A percentile compares a stretch with the other conserved stretches of the same genome.
Evolutionary conservation across 2,888 invertebrate species (phyloP).

Genomic region (Hermaeophaga mercurialis): DNA sequence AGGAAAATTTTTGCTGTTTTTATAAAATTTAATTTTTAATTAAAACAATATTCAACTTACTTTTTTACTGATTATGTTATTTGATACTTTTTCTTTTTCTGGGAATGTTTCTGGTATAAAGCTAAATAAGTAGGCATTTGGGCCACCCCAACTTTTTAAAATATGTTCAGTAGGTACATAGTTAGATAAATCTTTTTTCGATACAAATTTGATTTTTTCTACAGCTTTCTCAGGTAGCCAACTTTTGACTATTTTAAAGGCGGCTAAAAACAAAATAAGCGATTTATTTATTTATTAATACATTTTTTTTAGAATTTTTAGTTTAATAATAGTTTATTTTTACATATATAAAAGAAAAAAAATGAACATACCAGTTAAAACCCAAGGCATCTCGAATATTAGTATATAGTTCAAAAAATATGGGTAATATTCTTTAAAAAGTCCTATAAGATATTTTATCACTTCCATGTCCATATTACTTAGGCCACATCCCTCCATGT

Average conservation of each 20-base stretch:
- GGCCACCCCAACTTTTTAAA: conserved; percentile 81
- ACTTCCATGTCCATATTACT: conserved; percentile 92
- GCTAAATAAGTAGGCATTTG: conserved; percentile 72
- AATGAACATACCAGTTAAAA: conserved; percentile 72
- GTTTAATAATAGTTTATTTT: neutral
- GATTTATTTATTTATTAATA: neutral
- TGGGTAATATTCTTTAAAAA: conserved; percentile 90
- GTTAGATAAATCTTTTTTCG: conserved; percentile 74
- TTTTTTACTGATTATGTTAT: conserved; percentile 40
- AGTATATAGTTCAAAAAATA: conserved; percentile 85
- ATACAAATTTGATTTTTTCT: conserved; percentile 84
- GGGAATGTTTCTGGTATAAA: conserved; percentile 67
- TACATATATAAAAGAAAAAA: conserved; percentile 43
- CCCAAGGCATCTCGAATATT: conserved; percentile 94
- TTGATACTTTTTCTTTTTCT: conserved; percentile 20
- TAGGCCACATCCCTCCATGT: conserved; percentile 86
- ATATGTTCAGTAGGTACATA: conserved; percentile 77
- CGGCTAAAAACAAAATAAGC: conserved; percentile 64
- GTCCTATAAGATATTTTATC: conserved; percentile 81
- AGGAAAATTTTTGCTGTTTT: too few species aligned
- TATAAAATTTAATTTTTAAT: too few species aligned
- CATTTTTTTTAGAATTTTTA: neutral
- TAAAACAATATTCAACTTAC: conserved; percentile 35
- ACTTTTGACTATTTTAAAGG: conserved; percentile 87
- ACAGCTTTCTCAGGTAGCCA: conserved; percentile 88